A percentile compares a stretch with the other conserved stretches of the same genome.
phyloP scores from a whole-genome alignment of 2,113 vertebrate species.

The Neomonachus schauinslandi region DNA sequence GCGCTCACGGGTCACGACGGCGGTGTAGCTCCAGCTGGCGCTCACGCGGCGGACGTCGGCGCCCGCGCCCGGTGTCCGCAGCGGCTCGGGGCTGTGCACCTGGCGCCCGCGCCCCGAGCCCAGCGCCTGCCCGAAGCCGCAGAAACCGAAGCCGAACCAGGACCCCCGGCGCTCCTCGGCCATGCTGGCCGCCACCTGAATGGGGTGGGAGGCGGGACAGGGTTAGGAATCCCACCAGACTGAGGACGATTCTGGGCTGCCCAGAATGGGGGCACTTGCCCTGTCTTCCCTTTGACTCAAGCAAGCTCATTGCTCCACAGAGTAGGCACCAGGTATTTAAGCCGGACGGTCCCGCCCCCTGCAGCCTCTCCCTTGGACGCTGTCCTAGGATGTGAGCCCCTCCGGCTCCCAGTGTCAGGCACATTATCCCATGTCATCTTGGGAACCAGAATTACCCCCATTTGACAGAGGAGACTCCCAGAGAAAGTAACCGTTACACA shows the following conservation, averaged over 20 bases:
- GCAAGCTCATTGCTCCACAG: neutral
- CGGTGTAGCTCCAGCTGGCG: slow-evolving; percentile 86
- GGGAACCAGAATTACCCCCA: neutral
- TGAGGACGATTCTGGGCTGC: neutral
- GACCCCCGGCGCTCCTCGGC: neutral
- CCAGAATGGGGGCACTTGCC: neutral
- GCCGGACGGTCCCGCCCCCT: no score
- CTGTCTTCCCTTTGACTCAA: neutral
- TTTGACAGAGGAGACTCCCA: neutral
- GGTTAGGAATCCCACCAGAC: neutral
- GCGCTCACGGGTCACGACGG: slow-evolving; percentile 79
- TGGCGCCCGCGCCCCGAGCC: neutral
- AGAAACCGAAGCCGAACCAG: slow-evolving; percentile 93
- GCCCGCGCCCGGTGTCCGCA: neutral
- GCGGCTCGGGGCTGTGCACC: slow-evolving; percentile 56
- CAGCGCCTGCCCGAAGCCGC: slow-evolving; percentile 88
- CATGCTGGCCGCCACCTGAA: slow-evolving; percentile 5
- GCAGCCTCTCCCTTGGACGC: neutral
- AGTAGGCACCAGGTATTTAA: neutral
- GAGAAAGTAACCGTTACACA: neutral
- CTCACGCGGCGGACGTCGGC: slow-evolving; percentile 58
- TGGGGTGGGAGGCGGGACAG: neutral
- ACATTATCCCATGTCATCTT: neutral
- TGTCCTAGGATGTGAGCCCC: neutral
- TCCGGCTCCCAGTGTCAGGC: neutral